Base-by-base conservation (phyloP, 2,888 invertebrate species). In the Sicus ferrugineus region DNA sequence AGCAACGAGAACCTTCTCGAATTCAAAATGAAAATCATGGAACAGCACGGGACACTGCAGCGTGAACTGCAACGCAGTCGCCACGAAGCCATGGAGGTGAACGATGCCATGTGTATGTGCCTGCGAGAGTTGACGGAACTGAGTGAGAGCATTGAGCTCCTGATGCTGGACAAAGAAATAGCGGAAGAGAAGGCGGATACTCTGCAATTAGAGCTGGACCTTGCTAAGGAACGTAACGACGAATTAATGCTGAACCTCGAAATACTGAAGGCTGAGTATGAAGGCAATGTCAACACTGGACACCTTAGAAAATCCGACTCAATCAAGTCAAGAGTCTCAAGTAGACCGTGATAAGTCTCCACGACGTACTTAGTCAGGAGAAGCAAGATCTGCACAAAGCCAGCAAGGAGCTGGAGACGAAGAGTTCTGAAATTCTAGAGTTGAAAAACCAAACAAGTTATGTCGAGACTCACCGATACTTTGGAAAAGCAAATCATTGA, bases 161-260 rank as follows among this genome's bases (percentile, higher is more conserved):
- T 97, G 0, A 97, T 98, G 0, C 87, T 99, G 0, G 99, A 99
- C 84, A 98, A 96, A 84, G 98, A 99, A 87, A 98, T 99, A 97
- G 98, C 99, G 0, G 99, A 99, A 83, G 98, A 98, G 81, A 93
- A 93, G 81, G 89, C 92, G 0, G 93, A 94, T 83, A 90, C 91
- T 0, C 82, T 93, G 42, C 94, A 95, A 83, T 85, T 93, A 75
- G 98, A 98, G 84, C 81, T 97, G 75, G 97, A 97, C 69, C 91
- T 92, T 74, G 89, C 93, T 64, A 92, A 93, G 77, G 97, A 98
- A 83, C 93, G 92, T 81, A 87, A 96, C 69, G 97, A 98, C 80
- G 97, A 97, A 80, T 89, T 97, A 14, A 92, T 92, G 0, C 85
- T 97, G 26, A 98, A 98, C 83, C 87, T 94, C 70, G 93, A 94